Conservation (phyloP, 2,888 invertebrate genomes). For the Phaonia tiefii region DNA sequence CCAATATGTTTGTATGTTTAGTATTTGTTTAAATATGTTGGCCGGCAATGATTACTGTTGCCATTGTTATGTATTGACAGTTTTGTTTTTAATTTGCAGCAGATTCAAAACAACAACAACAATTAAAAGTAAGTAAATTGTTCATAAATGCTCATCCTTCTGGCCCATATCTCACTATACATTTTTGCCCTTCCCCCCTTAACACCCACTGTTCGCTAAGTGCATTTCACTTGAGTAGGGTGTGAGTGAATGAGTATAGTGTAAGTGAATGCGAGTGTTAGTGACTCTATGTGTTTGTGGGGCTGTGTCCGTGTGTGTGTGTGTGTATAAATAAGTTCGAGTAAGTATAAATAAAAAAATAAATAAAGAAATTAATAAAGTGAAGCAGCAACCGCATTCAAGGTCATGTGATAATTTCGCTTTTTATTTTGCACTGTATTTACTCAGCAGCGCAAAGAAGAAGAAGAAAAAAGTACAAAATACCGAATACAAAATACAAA, state of each 20-base stretch:
- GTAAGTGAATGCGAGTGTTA: slow-evolving; percentile 60
- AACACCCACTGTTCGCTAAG: no score
- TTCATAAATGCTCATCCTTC: slow-evolving; percentile 14
- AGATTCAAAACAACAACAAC: neutral
- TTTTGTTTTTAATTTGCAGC: neutral
- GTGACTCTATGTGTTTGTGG: neutral
- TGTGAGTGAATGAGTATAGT: slow-evolving; percentile 37
- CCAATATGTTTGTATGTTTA: no score
- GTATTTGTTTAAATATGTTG: neutral
- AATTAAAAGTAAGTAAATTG: neutral
- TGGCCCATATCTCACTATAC: slow-evolving; percentile 14
- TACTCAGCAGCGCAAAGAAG: slow-evolving; percentile 36
- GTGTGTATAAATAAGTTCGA: slow-evolving; percentile 4
- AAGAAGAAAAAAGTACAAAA: slow-evolving; percentile 7
- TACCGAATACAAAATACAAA: neutral
- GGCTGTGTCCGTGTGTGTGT: neutral
- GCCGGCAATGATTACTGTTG: neutral
- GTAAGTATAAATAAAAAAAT: slow-evolving; percentile 32
- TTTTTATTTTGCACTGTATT: slow-evolving; percentile 59
- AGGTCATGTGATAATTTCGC: slow-evolving; percentile 68
- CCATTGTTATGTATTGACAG: neutral
- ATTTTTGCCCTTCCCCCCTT: no score
- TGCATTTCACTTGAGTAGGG: neutral
- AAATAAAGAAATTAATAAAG: slow-evolving; percentile 61
- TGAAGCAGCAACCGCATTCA: slow-evolving; percentile 70